Conservation (phyloP, 2,888 invertebrate genomes). For the Drosophila picticornis region DNA sequence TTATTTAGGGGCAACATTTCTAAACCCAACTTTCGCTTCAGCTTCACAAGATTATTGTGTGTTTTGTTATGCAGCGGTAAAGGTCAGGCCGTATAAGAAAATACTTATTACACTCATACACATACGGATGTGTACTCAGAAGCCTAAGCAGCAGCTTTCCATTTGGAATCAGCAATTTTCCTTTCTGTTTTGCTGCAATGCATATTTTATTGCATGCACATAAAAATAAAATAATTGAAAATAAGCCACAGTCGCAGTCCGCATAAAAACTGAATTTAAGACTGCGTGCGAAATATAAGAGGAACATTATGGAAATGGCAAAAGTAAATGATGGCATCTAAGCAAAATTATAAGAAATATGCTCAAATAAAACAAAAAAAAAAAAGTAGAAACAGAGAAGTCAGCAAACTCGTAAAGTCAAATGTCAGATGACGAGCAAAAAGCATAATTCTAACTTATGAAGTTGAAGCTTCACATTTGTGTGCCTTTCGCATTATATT, state of each 20-base stretch:
- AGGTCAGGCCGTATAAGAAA: neutral
- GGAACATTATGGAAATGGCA: slow-evolving; percentile 20
- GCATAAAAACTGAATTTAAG: slow-evolving; percentile 14
- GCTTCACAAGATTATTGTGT: neutral
- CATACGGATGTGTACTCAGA: neutral
- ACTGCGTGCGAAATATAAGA: slow-evolving; percentile 18
- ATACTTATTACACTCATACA: neutral
- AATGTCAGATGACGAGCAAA: slow-evolving; percentile 45
- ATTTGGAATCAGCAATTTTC: neutral
- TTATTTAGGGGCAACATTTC: neutral
- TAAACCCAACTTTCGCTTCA: neutral
- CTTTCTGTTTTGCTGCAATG: slow-evolving; percentile 21
- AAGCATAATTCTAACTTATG: slow-evolving; percentile 16
- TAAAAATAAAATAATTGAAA: slow-evolving; percentile 42
- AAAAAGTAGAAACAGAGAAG: slow-evolving; percentile 15
- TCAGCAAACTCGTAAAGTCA: slow-evolving; percentile 45
- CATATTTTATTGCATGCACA: slow-evolving; percentile 52
- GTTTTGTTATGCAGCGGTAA: neutral
- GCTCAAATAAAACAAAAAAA: slow-evolving; percentile 2
- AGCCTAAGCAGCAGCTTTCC: neutral
- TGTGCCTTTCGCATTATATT: slow-evolving; percentile 53
- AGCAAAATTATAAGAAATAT: neutral
- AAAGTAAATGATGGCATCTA: slow-evolving; percentile 21
- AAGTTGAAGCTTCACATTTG: slow-evolving; percentile 20
- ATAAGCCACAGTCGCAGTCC: slow-evolving; percentile 18